phyloP scores from a whole-genome alignment of 2,888 invertebrate species.

The Koerneria pararmatus region DNA sequence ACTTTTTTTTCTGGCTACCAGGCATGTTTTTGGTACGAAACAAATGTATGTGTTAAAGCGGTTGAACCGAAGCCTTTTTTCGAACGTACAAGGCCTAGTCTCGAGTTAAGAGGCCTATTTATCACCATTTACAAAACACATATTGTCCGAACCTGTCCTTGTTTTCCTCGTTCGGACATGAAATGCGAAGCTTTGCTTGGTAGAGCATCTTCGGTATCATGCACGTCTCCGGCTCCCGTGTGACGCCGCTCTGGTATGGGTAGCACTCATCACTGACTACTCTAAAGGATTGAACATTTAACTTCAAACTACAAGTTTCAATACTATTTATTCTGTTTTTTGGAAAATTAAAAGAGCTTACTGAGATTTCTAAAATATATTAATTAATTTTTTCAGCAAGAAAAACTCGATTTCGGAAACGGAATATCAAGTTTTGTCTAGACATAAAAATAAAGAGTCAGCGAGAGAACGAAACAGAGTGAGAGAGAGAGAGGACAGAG shows the following conservation, averaged over 20 bases:
- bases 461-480: too few species aligned
- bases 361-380: too few species aligned
- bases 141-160: constrained; percentile 17
- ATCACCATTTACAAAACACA: too few species aligned
- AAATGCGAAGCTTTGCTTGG: constrained; percentile 19
- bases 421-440: too few species aligned
- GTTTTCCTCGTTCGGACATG: constrained; percentile 20
- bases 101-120: too few species aligned
- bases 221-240: constrained; percentile 69
- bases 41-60: not conserved
- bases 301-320: not conserved
- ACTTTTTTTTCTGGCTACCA: not conserved
- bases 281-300: constrained; percentile 64
- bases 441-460: too few species aligned
- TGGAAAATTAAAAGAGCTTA: too few species aligned
- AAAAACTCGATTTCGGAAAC: too few species aligned
- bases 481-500: too few species aligned
- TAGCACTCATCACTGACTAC: constrained; percentile 81
- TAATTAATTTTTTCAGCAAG: too few species aligned
- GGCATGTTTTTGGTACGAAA: not conserved
- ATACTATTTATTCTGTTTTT: constrained; percentile 1
- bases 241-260: constrained; percentile 70
- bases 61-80: too few species aligned
- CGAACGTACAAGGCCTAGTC: too few species aligned
- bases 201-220: constrained; percentile 63